phyloP scores from a whole-genome alignment of 2,888 invertebrate genomes.

The Limnephilus auricula region DNA sequence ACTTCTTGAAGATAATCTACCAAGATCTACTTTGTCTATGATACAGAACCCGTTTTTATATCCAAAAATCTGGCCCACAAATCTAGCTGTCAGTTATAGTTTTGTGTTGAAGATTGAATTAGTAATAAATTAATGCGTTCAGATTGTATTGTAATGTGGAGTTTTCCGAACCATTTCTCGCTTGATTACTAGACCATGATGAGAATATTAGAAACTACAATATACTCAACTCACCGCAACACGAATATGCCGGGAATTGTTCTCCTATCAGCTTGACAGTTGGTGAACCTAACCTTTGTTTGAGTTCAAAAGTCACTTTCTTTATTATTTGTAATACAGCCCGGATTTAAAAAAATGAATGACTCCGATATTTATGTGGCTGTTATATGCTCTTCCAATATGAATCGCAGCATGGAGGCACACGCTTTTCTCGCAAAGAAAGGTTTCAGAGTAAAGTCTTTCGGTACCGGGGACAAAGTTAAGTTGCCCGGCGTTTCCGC shows the following conservation, averaged over 20 bases:
- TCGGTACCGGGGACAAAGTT: conserved; percentile 96
- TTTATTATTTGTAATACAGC: not conserved
- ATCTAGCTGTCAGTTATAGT: not conserved
- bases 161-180: not conserved
- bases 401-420: conserved; percentile 99
- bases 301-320: not conserved
- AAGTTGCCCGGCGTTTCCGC: conserved; percentile 97
- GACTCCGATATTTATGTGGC: conserved; percentile 85
- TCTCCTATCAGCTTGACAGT: not conserved
- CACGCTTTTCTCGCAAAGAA: conserved; percentile 98
- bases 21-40: not conserved
- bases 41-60: not conserved
- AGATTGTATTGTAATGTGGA: not conserved
- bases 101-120: not conserved
- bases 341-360: conserved; percentile 39
- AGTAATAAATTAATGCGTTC: not conserved
- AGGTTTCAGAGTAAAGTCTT: conserved; percentile 96
- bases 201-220: not conserved
- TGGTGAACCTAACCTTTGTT: not conserved
- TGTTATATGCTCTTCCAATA: conserved; percentile 99
- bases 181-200: not conserved
- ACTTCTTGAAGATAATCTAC: not conserved
- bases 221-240: not conserved
- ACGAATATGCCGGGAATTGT: not conserved
- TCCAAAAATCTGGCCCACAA: too few relatives aligned